These are phyloP conservation scores for Sinohyriopsis cumingii DNA, from an alignment of 2,888 invertebrate genomes.

Conservation along the genomic window DNA sequence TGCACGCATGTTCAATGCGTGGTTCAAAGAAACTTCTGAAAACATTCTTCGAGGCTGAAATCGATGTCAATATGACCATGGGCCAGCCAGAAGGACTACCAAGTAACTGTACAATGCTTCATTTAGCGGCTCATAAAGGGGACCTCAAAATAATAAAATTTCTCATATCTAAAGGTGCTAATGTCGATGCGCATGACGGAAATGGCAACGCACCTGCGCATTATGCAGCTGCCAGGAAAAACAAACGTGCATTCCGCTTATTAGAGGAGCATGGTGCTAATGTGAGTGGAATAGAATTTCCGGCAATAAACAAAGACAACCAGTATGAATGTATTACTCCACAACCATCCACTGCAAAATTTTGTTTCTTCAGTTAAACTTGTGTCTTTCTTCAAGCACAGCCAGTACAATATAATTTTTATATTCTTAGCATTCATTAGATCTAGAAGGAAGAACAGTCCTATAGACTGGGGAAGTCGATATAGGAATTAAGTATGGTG, in stretches of 20 bases:
- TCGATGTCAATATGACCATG: slow-evolving; percentile 55
- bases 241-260: slow-evolving; percentile 34
- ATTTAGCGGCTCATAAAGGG: slow-evolving; percentile 51
- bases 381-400: no score
- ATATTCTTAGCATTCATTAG: no score
- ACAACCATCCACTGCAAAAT: slow-evolving; percentile 27
- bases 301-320: slow-evolving; percentile 5
- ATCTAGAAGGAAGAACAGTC: no score
- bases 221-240: slow-evolving; percentile 44
- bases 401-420: no score
- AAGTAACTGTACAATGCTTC: slow-evolving; percentile 42
- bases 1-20: slow-evolving; percentile 54
- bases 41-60: slow-evolving; percentile 43
- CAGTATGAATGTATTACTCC: slow-evolving; percentile 38
- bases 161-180: slow-evolving; percentile 47
- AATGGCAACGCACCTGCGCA: slow-evolving; percentile 40
- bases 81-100: slow-evolving; percentile 57
- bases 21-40: slow-evolving; percentile 52
- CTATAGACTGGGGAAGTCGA: no score
- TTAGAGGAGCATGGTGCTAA: slow-evolving; percentile 46
- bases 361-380: slow-evolving; percentile 32
- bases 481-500: no score
- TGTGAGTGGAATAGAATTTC: slow-evolving; percentile 23
- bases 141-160: slow-evolving; percentile 48
- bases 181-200: slow-evolving; percentile 45